Base-by-base conservation (phyloP, 2,888 invertebrate genomes). In the Euspilapteryx auroguttella region DNA sequence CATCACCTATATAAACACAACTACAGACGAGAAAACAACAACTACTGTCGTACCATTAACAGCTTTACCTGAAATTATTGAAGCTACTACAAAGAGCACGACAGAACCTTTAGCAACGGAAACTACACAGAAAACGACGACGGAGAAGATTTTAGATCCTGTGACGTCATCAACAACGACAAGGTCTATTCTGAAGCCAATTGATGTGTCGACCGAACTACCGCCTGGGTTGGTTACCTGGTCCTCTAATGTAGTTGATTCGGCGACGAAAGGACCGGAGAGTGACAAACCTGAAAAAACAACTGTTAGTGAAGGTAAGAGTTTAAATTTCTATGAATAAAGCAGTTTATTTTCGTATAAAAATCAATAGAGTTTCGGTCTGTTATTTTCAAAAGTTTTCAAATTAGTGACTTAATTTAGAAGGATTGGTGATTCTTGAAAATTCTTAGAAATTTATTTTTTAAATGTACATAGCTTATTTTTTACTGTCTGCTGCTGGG, bases 141-240 rank as follows among this genome's bases (percentile, higher is more conserved):
- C 33, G 13, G 33, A 33, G 8, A 40, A 38, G 32, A 35, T 37
- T 14, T 32, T 39, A 24, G 33, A 33, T 10, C 25, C 34, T 25
- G 31, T 20, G n/a, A 20, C 36, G 14, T 28, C 36, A 10, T 28
- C 38, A 11, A 8, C 25, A 30, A 25, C 30, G 22, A 21, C 27
- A 12, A 34, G 37, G 25, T 20, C 28, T 20, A 28, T 38, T 13
- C 36, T 40, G 35, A 22, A 15, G 6, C 8, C 25, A 24, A 33
- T 34, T 22, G 33, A n/a, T 9, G 42, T 49, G 22, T 44, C 61
- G 4, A 59, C 57, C 4, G 57, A 57, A 3, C 59, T 46, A 28
- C 58, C 57, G 4, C 54, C 59, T 3, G 63, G 58, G 2, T 48
- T 80, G 1, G 75, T 79, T 3, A 81, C 81, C 3, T 80, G 80